phyloP scores from a whole-genome alignment of 2,113 vertebrate genomes.

The Sitta europaea region DNA sequence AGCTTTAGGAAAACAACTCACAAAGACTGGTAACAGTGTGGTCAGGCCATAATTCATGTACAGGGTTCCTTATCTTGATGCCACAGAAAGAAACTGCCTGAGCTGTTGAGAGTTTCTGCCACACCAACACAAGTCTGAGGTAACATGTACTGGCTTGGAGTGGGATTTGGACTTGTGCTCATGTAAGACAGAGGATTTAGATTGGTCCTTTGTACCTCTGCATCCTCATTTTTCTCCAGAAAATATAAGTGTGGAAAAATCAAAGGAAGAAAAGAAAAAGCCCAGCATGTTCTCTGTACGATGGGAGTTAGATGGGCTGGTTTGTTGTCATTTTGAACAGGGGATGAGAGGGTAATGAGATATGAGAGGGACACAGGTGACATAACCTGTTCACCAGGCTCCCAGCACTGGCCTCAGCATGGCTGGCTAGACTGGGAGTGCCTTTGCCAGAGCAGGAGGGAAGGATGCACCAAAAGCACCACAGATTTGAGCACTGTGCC shows the following conservation, averaged over 20 bases:
- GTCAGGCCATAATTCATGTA: neutral
- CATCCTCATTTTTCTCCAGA: neutral
- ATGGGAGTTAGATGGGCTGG: neutral
- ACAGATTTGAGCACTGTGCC: rapidly evolving
- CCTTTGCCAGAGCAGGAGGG: neutral
- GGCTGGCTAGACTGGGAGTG: neutral
- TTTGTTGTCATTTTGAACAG: neutral
- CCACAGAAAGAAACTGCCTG: neutral
- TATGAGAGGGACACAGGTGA: neutral
- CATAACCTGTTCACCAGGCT: neutral
- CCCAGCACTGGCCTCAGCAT: neutral
- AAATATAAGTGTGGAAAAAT: neutral
- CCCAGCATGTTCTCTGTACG: rapidly evolving
- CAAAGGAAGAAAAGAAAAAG: neutral
- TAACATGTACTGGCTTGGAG: neutral
- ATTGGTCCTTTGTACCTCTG: neutral
- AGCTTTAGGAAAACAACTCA: neutral
- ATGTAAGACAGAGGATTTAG: neutral
- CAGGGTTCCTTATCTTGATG: neutral
- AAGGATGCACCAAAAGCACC: neutral
- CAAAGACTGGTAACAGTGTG: neutral
- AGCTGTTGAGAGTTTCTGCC: neutral
- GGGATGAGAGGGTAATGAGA: neutral
- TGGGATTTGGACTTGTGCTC: neutral
- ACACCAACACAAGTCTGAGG: neutral